Conservation (phyloP, 2,113 vertebrate genomes). For the Bettongia penicillata region DNA sequence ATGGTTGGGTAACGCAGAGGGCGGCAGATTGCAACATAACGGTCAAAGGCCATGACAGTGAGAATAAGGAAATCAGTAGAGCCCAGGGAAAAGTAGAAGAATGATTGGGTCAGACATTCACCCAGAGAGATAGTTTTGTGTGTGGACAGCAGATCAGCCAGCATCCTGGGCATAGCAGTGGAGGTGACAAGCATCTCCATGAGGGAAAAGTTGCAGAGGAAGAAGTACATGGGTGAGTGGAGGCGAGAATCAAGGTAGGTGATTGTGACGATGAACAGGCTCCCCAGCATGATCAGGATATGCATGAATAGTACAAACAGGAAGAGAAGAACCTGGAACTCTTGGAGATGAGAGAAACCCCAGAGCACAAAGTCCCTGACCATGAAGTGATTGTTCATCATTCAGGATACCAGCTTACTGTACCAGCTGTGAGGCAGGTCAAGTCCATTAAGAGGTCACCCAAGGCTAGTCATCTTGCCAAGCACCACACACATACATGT, state of each 20-base stretch:
- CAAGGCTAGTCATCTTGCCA: background rate
- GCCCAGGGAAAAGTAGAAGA: constrained; percentile 65
- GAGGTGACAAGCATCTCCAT: constrained; percentile 51
- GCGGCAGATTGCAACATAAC: constrained; percentile 44
- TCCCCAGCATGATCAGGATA: background rate
- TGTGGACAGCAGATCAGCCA: constrained; percentile 12
- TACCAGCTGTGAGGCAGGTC: background rate
- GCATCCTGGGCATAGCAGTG: constrained; percentile 53
- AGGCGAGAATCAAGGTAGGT: background rate
- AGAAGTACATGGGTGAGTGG: constrained; percentile 48
- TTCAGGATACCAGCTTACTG: background rate
- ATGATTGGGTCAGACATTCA: constrained; percentile 42
- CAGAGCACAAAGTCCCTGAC: constrained; percentile 42
- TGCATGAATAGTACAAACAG: constrained; percentile 16
- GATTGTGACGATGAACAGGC: constrained; percentile 7
- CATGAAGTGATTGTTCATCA: background rate
- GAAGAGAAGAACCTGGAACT: constrained; percentile 33
- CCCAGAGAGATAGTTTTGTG: constrained; percentile 35
- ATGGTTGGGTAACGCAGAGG: constrained; percentile 51
- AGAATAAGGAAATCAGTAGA: constrained; percentile 48
- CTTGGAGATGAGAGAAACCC: constrained; percentile 12
- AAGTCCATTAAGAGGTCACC: background rate
- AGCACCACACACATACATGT: background rate
- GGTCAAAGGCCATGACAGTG: constrained; percentile 39
- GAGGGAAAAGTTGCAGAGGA: constrained; percentile 62